Evolutionary conservation across 2,888 invertebrate genomes (phyloP), one percentile per base, ranked within the genome.

Genomic region (Philereme transversata): DNA sequence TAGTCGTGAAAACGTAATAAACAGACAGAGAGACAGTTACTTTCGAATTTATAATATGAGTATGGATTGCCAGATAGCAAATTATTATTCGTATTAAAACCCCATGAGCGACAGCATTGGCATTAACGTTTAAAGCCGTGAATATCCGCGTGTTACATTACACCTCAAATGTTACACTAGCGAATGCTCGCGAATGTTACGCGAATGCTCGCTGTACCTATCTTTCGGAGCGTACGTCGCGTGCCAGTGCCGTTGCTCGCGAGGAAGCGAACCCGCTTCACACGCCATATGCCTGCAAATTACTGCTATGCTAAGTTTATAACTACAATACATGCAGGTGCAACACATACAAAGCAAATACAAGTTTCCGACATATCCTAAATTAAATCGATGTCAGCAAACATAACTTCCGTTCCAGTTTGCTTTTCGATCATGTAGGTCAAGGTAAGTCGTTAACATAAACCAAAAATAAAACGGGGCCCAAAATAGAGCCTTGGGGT

Each of bases 101-200:
- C 75, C 69, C 66, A 64, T 75, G 82, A 84, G 78, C 83, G 77
- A 77, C 79, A 81, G 83, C 83, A 70, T 79, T 79, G 82, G 81
- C 80, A 76, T 77, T 75, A 75, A 65, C 65, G 51, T 62, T 51
- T 40, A 41, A 73, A 77, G 75, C 73, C 68, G 66, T 74, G 68
- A 64, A 10, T 10, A 10, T 10, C 54, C 63, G 57, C 64, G 54
- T 48, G 48, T 51, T 53, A 38, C 45, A 52, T 46, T 44, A 57
- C 60, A 57, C 47, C 52, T 56, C 50, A 55, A 22, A 22, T 22
- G 22, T 22, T 22, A 22, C 3, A 22, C 22, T 35, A 4, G 51
- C 34, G 52, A 45, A 35, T n/a, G 45, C 35, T 35, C 34, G 43
- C 58, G 51, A 43, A 46, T 48, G 55, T 55, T 48, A 41, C 45